Percentiles rank a stretch among this genome's conserved stretches.
Conservation (phyloP, 1,140 invertebrate genomes). For the Bombus sylvicola region DNA sequence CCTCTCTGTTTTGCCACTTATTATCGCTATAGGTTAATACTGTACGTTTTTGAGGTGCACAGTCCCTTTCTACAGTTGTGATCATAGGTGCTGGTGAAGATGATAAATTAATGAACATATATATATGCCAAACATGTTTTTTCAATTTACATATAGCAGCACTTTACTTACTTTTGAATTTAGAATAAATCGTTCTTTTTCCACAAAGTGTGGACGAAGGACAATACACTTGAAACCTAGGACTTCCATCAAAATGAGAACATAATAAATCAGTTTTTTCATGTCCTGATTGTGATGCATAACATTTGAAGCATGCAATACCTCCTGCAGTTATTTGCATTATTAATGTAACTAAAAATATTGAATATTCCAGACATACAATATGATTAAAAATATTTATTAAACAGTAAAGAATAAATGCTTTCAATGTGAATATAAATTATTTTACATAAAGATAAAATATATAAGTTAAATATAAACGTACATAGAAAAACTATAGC, state of each 20-base stretch:
- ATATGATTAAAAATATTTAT: neutral
- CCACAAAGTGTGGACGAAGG: constrained; percentile 91
- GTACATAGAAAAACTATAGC: constrained; percentile 30
- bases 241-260: constrained; percentile 87
- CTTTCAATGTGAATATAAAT: neutral
- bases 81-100: constrained; percentile 83
- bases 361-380: constrained; percentile 4
- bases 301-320: constrained; percentile 66
- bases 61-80: constrained; percentile 86
- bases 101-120: constrained; percentile 1
- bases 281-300: constrained; percentile 10
- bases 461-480: neutral
- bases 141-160: neutral
- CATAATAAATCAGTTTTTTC: constrained; percentile 82
- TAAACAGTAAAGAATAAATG: neutral
- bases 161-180: constrained; percentile 84
- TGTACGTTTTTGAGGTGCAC: constrained; percentile 87
- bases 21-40: constrained; percentile 84
- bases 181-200: constrained; percentile 87
- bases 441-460: constrained; percentile 3
- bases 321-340: constrained; percentile 52
- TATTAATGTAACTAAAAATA: constrained; percentile 62
- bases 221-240: constrained; percentile 87
- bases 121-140: neutral
- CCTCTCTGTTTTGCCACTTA: constrained; percentile 85